Evolutionary conservation across 2,113 vertebrate genomes (phyloP).

Genomic region (Carassius auratus): DNA sequence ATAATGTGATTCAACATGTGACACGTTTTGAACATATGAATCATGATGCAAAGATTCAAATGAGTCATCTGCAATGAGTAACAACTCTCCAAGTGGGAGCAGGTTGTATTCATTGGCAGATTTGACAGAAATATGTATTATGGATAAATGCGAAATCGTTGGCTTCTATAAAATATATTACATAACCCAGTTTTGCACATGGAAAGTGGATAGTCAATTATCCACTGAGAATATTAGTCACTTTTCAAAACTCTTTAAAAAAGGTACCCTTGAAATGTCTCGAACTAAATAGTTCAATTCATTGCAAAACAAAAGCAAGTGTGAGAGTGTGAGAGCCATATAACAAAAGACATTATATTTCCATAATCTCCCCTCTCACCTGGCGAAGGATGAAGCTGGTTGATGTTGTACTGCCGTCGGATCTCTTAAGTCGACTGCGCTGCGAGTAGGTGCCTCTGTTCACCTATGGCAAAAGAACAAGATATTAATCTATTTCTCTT

Average conservation of each 20-base stretch:
- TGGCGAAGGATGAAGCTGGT: conserved; percentile 97
- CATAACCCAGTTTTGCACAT: not conserved
- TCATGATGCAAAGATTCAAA: not conserved
- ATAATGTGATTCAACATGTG: not conserved
- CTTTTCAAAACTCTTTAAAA: conserved; percentile 12
- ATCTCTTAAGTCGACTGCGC: conserved; percentile 92
- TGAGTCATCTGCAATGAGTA: not conserved
- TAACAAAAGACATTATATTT: not conserved
- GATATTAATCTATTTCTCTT: conserved; percentile 43
- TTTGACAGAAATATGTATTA: not conserved
- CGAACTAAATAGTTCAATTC: not conserved
- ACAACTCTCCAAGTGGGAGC: not conserved
- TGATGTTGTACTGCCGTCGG: conserved; percentile 93
- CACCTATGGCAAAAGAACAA: conserved; percentile 69
- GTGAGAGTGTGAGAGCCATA: not conserved
- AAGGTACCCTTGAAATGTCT: not conserved
- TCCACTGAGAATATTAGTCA: conserved; percentile 9
- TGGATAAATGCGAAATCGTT: not conserved
- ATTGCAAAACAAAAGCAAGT: conserved; percentile 8
- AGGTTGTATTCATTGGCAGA: not conserved
- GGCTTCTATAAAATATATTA: not conserved
- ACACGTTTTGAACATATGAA: not conserved
- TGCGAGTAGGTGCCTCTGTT: conserved; percentile 88
- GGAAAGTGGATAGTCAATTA: not conserved
- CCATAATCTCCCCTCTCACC: conserved; percentile 70